A percentile compares a stretch with the other conserved stretches of the same genome.
Conservation (phyloP, 2,888 invertebrate genomes). For the Furcula furcula region DNA sequence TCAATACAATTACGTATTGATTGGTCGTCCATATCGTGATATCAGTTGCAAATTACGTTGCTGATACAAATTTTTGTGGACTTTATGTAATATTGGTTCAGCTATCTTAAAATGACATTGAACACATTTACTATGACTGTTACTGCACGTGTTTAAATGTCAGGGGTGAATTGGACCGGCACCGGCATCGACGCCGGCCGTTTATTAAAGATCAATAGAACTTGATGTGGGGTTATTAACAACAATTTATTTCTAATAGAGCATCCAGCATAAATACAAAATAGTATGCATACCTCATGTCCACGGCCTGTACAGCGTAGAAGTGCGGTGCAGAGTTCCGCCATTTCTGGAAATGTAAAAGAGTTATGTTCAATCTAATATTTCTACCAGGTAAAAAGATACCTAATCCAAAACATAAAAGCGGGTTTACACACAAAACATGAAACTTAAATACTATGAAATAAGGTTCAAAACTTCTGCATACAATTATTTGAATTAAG, state of each 20-base stretch:
- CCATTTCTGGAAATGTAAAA: slow-evolving; percentile 68
- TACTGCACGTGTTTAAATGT: slow-evolving; percentile 37
- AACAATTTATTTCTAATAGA: slow-evolving; percentile 60
- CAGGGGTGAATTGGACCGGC: slow-evolving; percentile 55
- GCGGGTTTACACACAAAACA: too few relatives aligned
- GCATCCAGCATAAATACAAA: slow-evolving; percentile 31
- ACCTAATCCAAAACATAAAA: too few relatives aligned
- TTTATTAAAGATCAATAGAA: slow-evolving; percentile 72
- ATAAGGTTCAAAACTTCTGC: too few relatives aligned
- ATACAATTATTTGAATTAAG: too few relatives aligned
- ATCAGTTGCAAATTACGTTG: neutral
- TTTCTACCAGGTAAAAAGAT: too few relatives aligned
- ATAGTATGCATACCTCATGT: slow-evolving; percentile 61
- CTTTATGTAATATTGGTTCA: neutral
- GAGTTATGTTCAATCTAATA: neutral
- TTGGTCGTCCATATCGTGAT: neutral
- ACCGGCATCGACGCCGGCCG: slow-evolving; percentile 51
- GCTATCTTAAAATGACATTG: too few relatives aligned
- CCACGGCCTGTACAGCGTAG: slow-evolving; percentile 70
- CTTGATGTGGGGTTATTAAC: slow-evolving; percentile 57
- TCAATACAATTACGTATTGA: too few relatives aligned
- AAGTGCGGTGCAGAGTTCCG: slow-evolving; percentile 72
- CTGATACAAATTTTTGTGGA: neutral
- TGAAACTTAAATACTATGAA: too few relatives aligned
- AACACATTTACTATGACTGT: neutral